Conservation (phyloP, 2,113 vertebrate species). For the Ovis aries region DNA sequence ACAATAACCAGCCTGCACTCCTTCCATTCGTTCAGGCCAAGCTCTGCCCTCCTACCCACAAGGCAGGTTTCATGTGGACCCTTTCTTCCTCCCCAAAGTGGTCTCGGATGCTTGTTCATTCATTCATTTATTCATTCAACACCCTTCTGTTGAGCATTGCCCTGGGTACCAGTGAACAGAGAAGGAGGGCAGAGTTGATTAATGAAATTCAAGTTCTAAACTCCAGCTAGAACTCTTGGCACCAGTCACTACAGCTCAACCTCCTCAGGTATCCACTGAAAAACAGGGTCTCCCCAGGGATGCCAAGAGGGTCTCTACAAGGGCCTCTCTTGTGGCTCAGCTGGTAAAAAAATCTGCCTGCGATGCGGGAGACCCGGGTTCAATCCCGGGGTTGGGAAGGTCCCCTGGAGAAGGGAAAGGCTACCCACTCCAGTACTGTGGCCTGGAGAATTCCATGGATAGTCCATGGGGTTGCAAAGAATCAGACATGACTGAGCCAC, state of each 20-base stretch:
- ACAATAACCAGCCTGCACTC: background rate
- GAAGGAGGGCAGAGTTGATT: background rate
- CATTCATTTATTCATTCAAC: background rate
- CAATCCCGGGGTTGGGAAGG: background rate
- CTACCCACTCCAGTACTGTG: background rate
- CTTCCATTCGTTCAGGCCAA: background rate
- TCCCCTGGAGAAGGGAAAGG: background rate
- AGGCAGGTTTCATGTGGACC: fast-evolving
- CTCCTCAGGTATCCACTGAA: background rate
- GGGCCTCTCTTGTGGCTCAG: background rate
- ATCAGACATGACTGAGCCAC: background rate
- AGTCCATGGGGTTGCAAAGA: background rate
- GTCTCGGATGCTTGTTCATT: background rate
- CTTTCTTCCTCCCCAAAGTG: background rate
- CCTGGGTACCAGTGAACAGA: background rate
- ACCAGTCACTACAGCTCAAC: background rate
- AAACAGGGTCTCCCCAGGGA: background rate
- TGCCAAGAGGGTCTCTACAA: background rate
- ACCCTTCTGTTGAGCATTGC: background rate
- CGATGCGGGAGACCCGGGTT: background rate
- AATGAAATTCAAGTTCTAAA: background rate
- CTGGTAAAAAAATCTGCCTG: background rate
- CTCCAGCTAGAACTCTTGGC: background rate
- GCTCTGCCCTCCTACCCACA: background rate
- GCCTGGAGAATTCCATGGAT: background rate